Evolutionary conservation across 2,113 vertebrate species (phyloP), one percentile per base, ranked within the genome.

Genomic region (Eptesicus fuscus): DNA sequence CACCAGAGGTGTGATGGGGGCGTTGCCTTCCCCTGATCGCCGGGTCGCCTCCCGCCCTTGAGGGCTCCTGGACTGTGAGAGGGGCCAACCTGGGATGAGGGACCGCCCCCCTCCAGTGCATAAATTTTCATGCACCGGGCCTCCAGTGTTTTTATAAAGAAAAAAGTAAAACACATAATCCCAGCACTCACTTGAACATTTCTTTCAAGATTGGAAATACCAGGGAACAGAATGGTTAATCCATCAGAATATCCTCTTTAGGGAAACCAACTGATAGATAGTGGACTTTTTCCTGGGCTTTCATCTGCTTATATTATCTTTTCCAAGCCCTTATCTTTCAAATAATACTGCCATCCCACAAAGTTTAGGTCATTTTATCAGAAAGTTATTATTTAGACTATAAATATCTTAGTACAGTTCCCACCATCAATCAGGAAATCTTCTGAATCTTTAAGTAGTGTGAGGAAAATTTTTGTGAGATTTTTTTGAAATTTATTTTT

Each of bases 351-450:
- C 18, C 17, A 1, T 73, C 71, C 82, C 56, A 67, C 70, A 78
- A 17, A 53, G 7, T 67, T 87, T 84, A 94, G 9, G 23, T 86
- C 9, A 71, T 51, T 83, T 88, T 84, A 76, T 92, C 70, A 94
- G 49, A 92, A 94, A 69, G 40, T 88, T 63, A 89, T 65, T 91
- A 71, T 17, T 86, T 91, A 77, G 37, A 77, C 42, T 90, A 2
- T 83, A 35, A 88, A 76, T 90, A 53, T 56, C 20, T 51, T n/a
- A 92, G 30, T n/a, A 74, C 40, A 91, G 67, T 90, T 88, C 25
- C 51, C 14, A 92, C 42, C 47, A 28, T 56, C 32, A 87, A 28
- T 56, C 32, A 87, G 42, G 61, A 90, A 65, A 92, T 93, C 51
- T 85, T 80, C 51, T 4, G 87, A 51, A 35, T 74, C 51, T 51